Evolutionary conservation across 2,797 vertebrate species (phyloP).

Genomic region (Phoebastria nigripes): DNA sequence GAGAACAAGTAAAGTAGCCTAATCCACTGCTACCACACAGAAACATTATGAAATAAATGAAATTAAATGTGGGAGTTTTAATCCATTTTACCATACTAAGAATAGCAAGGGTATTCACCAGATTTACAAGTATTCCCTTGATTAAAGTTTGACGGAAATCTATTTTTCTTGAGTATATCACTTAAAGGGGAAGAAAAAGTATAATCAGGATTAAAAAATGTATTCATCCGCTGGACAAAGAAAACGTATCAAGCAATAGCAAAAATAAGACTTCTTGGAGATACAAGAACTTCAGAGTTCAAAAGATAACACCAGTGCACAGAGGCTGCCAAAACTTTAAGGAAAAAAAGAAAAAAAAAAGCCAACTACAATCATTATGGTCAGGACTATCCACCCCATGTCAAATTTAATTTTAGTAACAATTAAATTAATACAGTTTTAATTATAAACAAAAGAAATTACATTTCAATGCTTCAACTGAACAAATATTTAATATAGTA

Average conservation of each 20-base stretch:
- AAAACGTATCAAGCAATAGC: neutral
- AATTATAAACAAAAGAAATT: neutral
- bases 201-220: neutral
- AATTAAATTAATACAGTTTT: neutral
- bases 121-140: neutral
- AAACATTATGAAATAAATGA: neutral
- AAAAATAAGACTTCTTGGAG: neutral
- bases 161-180: neutral
- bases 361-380: neutral
- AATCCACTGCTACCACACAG: neutral
- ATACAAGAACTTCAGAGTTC: neutral
- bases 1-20: neutral
- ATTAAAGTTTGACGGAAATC: neutral
- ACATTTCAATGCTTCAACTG: neutral
- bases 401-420: neutral
- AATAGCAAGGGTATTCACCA: neutral
- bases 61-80: neutral
- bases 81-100: neutral
- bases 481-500: neutral
- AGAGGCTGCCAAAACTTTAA: neutral
- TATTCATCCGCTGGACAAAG: neutral
- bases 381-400: neutral
- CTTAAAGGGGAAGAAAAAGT: neutral
- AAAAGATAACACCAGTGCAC: neutral
- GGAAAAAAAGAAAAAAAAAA: neutral